Conservation (phyloP, 2,113 vertebrate genomes). For the Setophaga kirtlandii region DNA sequence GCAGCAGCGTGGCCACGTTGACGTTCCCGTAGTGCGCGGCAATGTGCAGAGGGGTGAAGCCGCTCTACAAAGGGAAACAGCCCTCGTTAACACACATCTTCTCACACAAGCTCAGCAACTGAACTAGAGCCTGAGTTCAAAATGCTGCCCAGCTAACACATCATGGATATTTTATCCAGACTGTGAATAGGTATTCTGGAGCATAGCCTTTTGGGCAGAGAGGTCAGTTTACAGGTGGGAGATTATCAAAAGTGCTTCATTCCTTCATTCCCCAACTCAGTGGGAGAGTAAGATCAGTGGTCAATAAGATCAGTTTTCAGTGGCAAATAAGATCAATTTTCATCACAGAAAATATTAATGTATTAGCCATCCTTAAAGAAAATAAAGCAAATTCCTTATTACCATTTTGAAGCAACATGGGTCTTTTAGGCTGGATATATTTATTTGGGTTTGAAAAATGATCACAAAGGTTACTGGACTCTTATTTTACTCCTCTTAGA, state of each 20-base stretch:
- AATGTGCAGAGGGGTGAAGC: conserved; percentile 95
- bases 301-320: not conserved
- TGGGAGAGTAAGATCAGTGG: not conserved
- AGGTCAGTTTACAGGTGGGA: not conserved
- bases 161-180: rapidly evolving
- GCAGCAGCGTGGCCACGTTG: conserved; percentile 92
- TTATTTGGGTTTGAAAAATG: not conserved
- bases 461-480: not conserved
- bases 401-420: conserved; percentile 5
- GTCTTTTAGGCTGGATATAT: not conserved
- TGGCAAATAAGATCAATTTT: not conserved
- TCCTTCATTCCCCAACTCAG: not conserved
- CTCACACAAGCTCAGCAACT: rapidly evolving
- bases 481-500: not conserved
- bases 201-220: not conserved
- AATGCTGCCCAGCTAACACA: not conserved
- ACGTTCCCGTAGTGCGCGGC: conserved; percentile 96
- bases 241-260: not conserved
- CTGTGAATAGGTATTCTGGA: rapidly evolving
- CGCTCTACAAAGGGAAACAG: conserved; percentile 81
- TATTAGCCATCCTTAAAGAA: not conserved
- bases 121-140: not conserved
- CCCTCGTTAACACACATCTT: not conserved
- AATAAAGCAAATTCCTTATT: not conserved
- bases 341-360: not conserved